Percentiles rank a stretch among this genome's conserved stretches.
These are phyloP conservation scores for Zeugodacus cucurbitae DNA, from an alignment of 1,140 invertebrate genomes.

Conservation along the genomic window DNA sequence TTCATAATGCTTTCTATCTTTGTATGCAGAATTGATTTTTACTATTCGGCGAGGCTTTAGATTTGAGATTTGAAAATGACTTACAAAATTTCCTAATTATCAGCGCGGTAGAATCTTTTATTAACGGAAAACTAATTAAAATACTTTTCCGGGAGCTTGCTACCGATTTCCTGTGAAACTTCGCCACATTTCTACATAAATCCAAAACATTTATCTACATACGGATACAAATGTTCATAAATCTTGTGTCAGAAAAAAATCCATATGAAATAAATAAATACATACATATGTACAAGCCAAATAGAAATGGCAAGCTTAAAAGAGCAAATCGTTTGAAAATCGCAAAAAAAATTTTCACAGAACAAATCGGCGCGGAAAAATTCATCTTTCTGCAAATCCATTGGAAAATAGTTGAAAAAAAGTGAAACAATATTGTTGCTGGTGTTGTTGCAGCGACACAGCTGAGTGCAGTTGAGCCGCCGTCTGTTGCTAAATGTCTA, in stretches of 20 bases:
- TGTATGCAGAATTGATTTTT: too few species aligned
- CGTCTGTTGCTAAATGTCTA: background rate
- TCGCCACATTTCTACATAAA: background rate
- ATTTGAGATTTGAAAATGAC: too few species aligned
- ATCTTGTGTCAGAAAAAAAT: background rate
- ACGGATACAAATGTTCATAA: background rate
- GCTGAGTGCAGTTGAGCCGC: background rate
- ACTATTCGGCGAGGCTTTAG: too few species aligned
- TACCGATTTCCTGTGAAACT: background rate
- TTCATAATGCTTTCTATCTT: too few species aligned
- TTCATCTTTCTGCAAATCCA: slow-evolving; percentile 6
- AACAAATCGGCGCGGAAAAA: background rate
- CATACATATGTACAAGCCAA: slow-evolving; percentile 19
- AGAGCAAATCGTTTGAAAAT: background rate
- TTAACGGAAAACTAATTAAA: slow-evolving; percentile 32
- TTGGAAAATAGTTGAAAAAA: background rate
- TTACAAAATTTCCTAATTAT: background rate
- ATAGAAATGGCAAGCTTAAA: background rate
- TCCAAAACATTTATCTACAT: background rate
- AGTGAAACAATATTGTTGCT: background rate
- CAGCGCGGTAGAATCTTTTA: background rate
- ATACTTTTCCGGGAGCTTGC: background rate
- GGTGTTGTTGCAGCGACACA: background rate
- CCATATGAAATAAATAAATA: background rate
- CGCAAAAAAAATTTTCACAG: slow-evolving; percentile 18